Base-by-base conservation (phyloP, 1,140 invertebrate species). In the Piezodorus guildinii region DNA sequence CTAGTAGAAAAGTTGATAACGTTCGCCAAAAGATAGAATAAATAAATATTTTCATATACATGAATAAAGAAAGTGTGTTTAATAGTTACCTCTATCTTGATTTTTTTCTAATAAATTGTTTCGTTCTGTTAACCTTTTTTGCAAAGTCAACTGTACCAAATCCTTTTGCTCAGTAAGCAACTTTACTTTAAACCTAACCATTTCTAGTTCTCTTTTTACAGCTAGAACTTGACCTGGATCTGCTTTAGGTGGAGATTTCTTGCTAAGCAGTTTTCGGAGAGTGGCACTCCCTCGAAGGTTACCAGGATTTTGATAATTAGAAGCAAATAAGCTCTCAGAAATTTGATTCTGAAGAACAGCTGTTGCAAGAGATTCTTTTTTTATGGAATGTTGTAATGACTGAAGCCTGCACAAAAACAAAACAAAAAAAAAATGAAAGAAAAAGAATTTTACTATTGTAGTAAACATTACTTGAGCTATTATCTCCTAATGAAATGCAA, bases 351-450 rank as follows among this genome's bases (percentile, higher is more conserved):
- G 74, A 19, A 84, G 69, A 60, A 74, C 69, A 60, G 80, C 74
- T 1, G 82, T 80, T 64, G 78, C 77, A 30, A 77, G 68, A 45
- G 74, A 73, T 66, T 79, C 79, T 71, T 81, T 80, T 67, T 76
- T 79, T 60, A 83, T 81, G n/a, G 77, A 76, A 66, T 78, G 71
- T 68, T 83, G 77, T 43, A 83, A 72, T 39, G 76, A 77, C 67
- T 82, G 79, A 52, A 85, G 74, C 67, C 80, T 81, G 65, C 44
- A 71, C 71, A 60, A 69, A 67, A 59, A 54, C 66, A 66, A 43
- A n/a, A 10, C 34, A 39, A 39, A 39, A 10, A 39, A 39, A 39
- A 10, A 10, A 39, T 10, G 12, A 39, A 39, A 30, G 27, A 30
- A 30, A 10, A 39, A 39, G 6, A 1, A 39, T 39, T 39, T 6